Evolutionary conservation across 2,113 vertebrate species (phyloP).

Genomic region (Corythoichthys intestinalis): DNA sequence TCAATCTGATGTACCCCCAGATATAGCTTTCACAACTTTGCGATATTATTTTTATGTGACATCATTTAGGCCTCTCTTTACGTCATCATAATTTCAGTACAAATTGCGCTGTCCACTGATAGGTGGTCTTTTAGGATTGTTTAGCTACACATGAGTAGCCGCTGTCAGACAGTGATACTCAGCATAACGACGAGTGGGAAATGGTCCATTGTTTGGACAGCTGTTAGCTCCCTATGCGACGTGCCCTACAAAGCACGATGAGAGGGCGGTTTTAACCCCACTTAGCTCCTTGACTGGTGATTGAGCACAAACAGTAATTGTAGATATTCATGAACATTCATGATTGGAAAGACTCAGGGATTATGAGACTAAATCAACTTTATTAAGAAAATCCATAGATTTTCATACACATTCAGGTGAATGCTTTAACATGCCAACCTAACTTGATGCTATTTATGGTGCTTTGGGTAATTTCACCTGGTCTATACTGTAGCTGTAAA

Average conservation of each 20-base stretch:
- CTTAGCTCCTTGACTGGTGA: slow-evolving; percentile 54
- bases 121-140: slow-evolving; percentile 54
- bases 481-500: background rate
- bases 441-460: slow-evolving; percentile 3
- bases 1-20: background rate
- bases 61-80: background rate
- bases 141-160: slow-evolving; percentile 31
- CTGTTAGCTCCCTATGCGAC: slow-evolving; percentile 60
- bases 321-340: slow-evolving; percentile 40
- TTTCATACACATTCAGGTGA: background rate
- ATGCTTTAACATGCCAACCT: background rate
- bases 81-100: background rate
- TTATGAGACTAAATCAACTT: background rate
- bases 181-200: slow-evolving; percentile 63
- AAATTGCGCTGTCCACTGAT: slow-evolving; percentile 1
- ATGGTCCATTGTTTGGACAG: slow-evolving; percentile 75
- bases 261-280: slow-evolving; percentile 63
- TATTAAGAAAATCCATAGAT: background rate
- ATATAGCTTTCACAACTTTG: slow-evolving; percentile 1
- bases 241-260: slow-evolving; percentile 38
- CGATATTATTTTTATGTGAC: background rate
- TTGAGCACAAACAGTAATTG: slow-evolving; percentile 38
- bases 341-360: slow-evolving; percentile 21
- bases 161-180: slow-evolving; percentile 54
- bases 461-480: slow-evolving; percentile 15